Percentiles rank a stretch among this genome's conserved stretches.
These are phyloP conservation scores for Dipus sagitta DNA, from an alignment of 2,797 vertebrate species.

Conservation along the genomic window DNA sequence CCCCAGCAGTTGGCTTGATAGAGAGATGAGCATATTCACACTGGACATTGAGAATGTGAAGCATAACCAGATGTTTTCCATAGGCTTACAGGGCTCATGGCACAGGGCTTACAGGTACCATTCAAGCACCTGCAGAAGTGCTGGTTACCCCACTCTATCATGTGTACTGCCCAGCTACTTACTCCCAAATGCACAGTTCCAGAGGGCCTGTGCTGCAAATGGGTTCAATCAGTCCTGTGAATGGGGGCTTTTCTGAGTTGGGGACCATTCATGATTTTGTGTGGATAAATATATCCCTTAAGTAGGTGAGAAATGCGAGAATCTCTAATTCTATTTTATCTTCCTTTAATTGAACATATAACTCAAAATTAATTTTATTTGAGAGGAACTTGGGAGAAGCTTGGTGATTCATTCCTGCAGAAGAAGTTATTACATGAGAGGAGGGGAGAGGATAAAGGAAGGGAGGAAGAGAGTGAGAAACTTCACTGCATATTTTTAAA, in stretches of 20 bases:
- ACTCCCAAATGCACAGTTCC: background rate
- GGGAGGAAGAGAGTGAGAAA: background rate
- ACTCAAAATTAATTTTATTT: slow-evolving; percentile 38
- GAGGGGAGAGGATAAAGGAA: background rate
- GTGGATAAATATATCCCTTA: background rate
- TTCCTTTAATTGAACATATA: slow-evolving; percentile 6
- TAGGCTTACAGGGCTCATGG: background rate
- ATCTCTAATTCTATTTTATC: background rate
- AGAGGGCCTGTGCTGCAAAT: background rate
- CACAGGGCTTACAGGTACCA: background rate
- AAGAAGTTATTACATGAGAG: background rate
- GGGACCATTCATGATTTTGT: background rate
- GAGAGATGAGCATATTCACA: background rate
- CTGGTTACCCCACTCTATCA: background rate
- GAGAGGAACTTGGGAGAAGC: background rate
- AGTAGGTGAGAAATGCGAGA: background rate
- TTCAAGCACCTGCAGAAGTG: background rate
- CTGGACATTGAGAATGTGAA: background rate
- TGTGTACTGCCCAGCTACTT: background rate
- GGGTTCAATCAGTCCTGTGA: background rate
- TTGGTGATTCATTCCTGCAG: slow-evolving; percentile 44
- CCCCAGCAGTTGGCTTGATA: background rate
- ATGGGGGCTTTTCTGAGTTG: background rate
- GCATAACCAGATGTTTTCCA: background rate
- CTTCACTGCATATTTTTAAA: background rate